Conservation (phyloP, 2,888 invertebrate species). For the Deilephila elpenor region DNA sequence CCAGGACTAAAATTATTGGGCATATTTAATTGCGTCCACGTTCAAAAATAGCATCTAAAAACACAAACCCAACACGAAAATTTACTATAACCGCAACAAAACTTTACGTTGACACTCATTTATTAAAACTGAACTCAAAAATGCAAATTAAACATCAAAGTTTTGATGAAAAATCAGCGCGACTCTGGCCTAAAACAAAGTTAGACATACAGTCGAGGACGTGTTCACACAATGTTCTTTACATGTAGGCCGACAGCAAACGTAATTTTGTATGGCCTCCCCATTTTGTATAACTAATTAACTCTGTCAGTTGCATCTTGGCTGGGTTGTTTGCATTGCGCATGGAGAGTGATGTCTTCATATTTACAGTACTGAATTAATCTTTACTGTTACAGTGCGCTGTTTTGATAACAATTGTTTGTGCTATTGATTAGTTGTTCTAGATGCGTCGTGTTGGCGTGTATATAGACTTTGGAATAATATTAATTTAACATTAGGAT, state of each 20-base stretch:
- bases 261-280: constrained; percentile 31
- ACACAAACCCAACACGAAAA: not conserved
- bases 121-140: constrained; percentile 38
- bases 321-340: constrained; percentile 27
- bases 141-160: constrained; percentile 47
- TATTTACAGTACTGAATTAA: constrained; percentile 7
- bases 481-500: too few relatives aligned
- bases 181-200: constrained; percentile 33
- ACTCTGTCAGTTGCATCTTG: constrained; percentile 37
- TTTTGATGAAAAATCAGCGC: constrained; percentile 48
- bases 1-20: too few relatives aligned
- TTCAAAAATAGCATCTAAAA: not conserved
- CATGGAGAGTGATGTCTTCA: constrained; percentile 5
- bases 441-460: not conserved
- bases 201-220: constrained; percentile 37
- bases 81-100: constrained; percentile 1
- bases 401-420: not conserved
- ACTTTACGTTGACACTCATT: constrained; percentile 15
- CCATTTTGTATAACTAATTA: constrained; percentile 39
- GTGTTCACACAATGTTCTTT: constrained; percentile 21
- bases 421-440: not conserved
- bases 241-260: constrained; percentile 36
- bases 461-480: too few relatives aligned
- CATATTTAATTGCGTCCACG: too few relatives aligned
- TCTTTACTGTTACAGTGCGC: not conserved